phyloP scores from a whole-genome alignment of 2,888 invertebrate genomes.

The Eumerus sabulonum region DNA sequence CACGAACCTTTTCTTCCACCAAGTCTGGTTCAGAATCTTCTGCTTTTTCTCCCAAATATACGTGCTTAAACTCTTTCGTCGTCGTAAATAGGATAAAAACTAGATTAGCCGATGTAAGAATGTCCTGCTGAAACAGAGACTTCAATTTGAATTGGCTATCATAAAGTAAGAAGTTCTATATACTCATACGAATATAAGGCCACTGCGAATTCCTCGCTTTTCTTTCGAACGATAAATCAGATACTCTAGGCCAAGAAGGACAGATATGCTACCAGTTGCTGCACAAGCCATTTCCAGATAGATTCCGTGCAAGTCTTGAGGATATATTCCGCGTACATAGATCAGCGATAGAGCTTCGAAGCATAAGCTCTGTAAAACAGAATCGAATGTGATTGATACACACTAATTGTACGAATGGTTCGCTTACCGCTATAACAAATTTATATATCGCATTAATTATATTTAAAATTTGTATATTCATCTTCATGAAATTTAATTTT shows the following conservation, averaged over 20 bases:
- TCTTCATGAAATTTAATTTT: too few relatives aligned
- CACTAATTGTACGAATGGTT: too few relatives aligned
- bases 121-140: conserved; percentile 38
- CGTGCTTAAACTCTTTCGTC: conserved; percentile 2
- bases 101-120: not conserved
- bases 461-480: too few relatives aligned
- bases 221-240: conserved; percentile 9
- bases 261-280: conserved; percentile 8
- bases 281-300: conserved; percentile 43
- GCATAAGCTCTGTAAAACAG: conserved; percentile 11
- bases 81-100: conserved; percentile 2
- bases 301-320: conserved; percentile 27
- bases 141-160: not conserved
- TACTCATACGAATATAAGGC: conserved; percentile 28
- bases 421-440: too few relatives aligned
- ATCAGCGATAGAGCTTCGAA: not conserved
- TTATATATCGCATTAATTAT: too few relatives aligned
- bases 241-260: conserved; percentile 29
- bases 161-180: not conserved
- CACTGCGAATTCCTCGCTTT: conserved; percentile 21
- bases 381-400: not conserved
- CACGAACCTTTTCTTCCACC: conserved; percentile 10
- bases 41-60: conserved; percentile 30
- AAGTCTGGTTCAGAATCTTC: conserved; percentile 19
- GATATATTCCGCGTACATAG: conserved; percentile 19